phyloP scores from a whole-genome alignment of 2,113 vertebrate species.

The Rhinolophus ferrumequinum region DNA sequence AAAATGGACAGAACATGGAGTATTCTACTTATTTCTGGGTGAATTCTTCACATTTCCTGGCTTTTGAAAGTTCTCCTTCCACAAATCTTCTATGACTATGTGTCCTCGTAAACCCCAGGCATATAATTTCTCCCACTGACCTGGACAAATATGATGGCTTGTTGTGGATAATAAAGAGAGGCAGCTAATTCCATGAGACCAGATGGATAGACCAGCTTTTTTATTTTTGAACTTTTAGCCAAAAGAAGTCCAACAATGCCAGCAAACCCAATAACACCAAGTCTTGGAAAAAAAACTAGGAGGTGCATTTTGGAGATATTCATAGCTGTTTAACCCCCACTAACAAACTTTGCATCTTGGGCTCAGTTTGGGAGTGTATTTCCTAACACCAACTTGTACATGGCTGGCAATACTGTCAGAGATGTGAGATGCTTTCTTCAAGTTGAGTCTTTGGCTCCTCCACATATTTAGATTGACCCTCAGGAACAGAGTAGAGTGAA shows the following conservation, averaged over 20 bases:
- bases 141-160: constrained; percentile 89
- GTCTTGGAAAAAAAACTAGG: constrained; percentile 91
- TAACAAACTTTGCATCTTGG: constrained; percentile 85
- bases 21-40: constrained; percentile 82
- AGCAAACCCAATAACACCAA: constrained; percentile 91
- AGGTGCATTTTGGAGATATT: background rate
- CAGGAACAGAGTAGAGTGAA: constrained; percentile 91
- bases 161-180: constrained; percentile 95
- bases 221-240: constrained; percentile 92
- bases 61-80: constrained; percentile 86
- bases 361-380: constrained; percentile 88
- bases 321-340: constrained; percentile 81
- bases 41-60: constrained; percentile 79
- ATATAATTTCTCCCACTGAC: constrained; percentile 86
- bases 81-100: constrained; percentile 88
- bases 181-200: constrained; percentile 91
- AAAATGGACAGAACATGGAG: constrained; percentile 56
- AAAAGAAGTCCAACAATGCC: constrained; percentile 93
- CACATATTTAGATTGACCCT: constrained; percentile 76
- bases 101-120: constrained; percentile 89
- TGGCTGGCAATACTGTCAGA: constrained; percentile 88
- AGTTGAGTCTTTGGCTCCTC: constrained; percentile 85
- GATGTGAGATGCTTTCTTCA: constrained; percentile 87
- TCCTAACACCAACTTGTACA: constrained; percentile 90
- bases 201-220: constrained; percentile 90